Percentiles rank a stretch among this genome's conserved stretches.
phyloP scores from a whole-genome alignment of 2,797 vertebrate genomes.

The Etheostoma nigrum region DNA sequence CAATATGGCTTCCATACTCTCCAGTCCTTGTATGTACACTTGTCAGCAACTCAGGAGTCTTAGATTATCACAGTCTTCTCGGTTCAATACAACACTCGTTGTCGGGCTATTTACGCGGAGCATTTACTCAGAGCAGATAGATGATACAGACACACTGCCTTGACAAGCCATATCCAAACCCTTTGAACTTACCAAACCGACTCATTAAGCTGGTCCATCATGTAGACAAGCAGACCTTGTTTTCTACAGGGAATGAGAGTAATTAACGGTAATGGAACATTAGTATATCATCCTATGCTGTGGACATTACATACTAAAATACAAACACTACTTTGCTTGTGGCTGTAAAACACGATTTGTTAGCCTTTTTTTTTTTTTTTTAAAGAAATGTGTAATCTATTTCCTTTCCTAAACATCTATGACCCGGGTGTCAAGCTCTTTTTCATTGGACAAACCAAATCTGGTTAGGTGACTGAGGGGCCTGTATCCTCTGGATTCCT shows the following conservation, averaged over 20 bases:
- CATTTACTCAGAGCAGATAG: conserved; percentile 26
- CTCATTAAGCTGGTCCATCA: conserved; percentile 6
- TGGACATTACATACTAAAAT: background rate
- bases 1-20: conserved; percentile 1
- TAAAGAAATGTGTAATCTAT: background rate
- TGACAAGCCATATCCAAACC: conserved; percentile 68
- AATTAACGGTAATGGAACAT: background rate
- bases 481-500: background rate
- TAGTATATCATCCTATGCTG: background rate
- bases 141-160: conserved; percentile 27
- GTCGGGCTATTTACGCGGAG: background rate
- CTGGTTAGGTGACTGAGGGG: background rate
- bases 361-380: background rate
- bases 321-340: background rate
- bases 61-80: conserved; percentile 6
- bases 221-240: background rate
- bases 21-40: background rate
- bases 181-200: background rate
- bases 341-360: background rate
- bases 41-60: conserved; percentile 65
- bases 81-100: background rate
- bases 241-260: background rate
- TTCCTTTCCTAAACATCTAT: background rate
- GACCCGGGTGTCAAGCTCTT: background rate
- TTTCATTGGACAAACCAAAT: background rate